Percentiles rank a stretch among this genome's conserved stretches.
These are phyloP conservation scores for Aphis gossypii DNA, from an alignment of 1,140 invertebrate species.

Conservation along the genomic window DNA sequence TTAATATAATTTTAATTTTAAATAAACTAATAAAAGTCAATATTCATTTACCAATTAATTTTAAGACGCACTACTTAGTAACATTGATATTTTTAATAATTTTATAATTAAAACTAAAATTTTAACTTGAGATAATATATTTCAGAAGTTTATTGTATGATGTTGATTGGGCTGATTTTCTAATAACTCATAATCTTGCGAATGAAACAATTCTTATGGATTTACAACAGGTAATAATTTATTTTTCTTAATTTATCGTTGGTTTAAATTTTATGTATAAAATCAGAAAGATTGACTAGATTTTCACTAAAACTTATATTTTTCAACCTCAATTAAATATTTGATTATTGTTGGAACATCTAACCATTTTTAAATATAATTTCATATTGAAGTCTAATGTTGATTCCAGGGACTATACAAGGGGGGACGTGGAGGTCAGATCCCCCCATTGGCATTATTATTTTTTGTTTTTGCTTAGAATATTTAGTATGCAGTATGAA, in stretches of 20 bases:
- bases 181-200: neutral
- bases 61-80: neutral
- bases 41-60: neutral
- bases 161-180: neutral
- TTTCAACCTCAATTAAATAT: neutral
- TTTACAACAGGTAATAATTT: neutral
- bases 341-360: neutral
- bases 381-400: neutral
- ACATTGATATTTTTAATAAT: neutral
- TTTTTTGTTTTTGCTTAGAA: too few relatives aligned
- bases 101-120: neutral
- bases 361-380: neutral
- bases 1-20: neutral
- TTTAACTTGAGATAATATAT: neutral
- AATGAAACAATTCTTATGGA: neutral
- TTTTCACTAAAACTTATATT: neutral
- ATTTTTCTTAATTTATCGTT: neutral
- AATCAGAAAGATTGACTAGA: neutral
- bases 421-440: too few relatives aligned
- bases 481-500: too few relatives aligned
- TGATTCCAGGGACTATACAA: neutral
- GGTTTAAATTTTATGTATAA: neutral
- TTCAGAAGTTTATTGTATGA: neutral
- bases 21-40: neutral
- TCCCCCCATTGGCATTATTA: too few relatives aligned